phyloP scores from a whole-genome alignment of 2,113 vertebrate species.

The Mobula hypostoma region DNA sequence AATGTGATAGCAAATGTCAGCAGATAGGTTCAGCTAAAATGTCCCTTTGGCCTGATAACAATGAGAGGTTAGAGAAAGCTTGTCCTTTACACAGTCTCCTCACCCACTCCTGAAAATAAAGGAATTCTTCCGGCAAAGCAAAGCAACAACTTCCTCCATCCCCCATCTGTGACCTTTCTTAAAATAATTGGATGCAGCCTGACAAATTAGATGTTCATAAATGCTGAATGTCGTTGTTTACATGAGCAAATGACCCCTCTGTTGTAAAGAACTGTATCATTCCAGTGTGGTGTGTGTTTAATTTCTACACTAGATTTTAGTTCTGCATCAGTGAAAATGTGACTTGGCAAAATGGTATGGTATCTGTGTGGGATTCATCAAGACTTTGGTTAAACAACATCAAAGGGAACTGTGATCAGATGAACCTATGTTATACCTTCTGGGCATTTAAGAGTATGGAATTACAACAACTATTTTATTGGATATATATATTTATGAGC shows the following conservation, averaged over 20 bases:
- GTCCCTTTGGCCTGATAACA: background rate
- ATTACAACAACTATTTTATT: background rate
- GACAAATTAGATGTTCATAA: background rate
- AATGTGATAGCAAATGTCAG: conserved; percentile 32
- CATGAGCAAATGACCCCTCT: background rate
- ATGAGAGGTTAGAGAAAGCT: background rate
- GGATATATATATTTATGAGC: background rate
- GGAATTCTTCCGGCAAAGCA: background rate
- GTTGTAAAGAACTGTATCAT: background rate
- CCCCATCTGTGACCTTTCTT: background rate
- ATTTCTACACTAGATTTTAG: background rate
- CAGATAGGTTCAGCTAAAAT: conserved; percentile 17
- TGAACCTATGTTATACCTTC: background rate
- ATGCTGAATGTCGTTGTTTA: background rate
- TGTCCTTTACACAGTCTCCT: background rate
- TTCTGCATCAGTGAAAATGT: background rate
- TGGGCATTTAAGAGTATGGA: background rate
- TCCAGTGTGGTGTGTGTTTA: background rate
- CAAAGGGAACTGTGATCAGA: background rate
- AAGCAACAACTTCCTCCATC: too few species aligned
- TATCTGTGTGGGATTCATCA: background rate
- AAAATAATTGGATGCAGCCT: background rate
- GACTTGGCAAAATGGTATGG: background rate
- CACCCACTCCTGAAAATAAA: background rate
- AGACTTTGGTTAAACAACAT: background rate